Evolutionary conservation across 1,140 invertebrate species (phyloP), one percentile per base, ranked within the genome.

Genomic region (Drosophila lini): DNA sequence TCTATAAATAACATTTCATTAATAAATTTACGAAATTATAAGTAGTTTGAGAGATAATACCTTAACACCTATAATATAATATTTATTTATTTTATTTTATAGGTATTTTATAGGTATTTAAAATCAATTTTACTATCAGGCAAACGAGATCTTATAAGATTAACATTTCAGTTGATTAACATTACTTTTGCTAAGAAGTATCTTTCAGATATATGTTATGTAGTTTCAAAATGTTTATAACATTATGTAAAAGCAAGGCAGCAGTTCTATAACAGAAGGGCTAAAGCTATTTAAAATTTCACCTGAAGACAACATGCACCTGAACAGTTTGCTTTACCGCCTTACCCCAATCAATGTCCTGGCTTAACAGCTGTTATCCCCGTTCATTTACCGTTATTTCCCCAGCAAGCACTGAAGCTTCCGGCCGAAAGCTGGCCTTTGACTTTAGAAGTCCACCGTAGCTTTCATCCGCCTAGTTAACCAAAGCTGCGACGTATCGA

Each of bases 371-470:
- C 52, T 38, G 8, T 15, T 22, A 22, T 64, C 47, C 44, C 41
- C 56, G 52, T 50, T 48, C 50, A 82, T 74, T 53, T 57, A 62
- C 81, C 81, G 47, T 52, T 85, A 85, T 84, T 84, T 38, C 74
- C 74, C 81, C 78, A 13, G 34, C 25, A 28, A 11, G 28, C 11
- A 8, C 9, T 0, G 0, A 19, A 36, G 69, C 55, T 57, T 65
- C 25, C 3, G 7, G 36, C 4, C n/a, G 5, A 44, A 58, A 67
- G 63, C 67, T 71, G 6, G 19, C 5, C 3, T 15, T 40, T 32
- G 5, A 6, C n/a, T 61, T 71, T 70, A 19, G 5, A 60, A 44
- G 16, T 44, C 28, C 55, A 41, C n/a, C 25, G 10, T 5, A 16
- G 56, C 48, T 74, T 61, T 60, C 10, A 36, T 55, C 41, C 38